Percentiles rank a stretch among this genome's conserved stretches.
phyloP scores from a whole-genome alignment of 2,797 vertebrate species.

The Intellagama lesueurii region DNA sequence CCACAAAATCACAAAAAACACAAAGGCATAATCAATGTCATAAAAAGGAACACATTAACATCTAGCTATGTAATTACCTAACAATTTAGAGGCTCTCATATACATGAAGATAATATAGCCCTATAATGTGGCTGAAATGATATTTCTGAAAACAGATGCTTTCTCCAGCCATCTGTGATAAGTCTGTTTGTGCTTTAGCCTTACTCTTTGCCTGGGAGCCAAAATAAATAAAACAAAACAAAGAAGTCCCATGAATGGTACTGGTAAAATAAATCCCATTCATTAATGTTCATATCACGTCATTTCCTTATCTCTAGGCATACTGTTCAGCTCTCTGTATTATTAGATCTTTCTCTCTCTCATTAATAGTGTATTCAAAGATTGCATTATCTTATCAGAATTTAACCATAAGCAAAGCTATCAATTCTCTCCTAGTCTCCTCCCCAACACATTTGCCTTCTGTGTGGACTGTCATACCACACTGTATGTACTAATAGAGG shows the following conservation, averaged over 20 bases:
- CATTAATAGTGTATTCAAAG: background rate
- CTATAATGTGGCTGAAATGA: conserved; percentile 45
- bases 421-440: background rate
- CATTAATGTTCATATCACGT: conserved; percentile 55
- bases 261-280: conserved; percentile 40
- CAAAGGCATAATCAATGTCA: conserved; percentile 62
- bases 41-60: conserved; percentile 67
- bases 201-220: conserved; percentile 54
- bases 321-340: conserved; percentile 11
- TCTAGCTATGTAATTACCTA: conserved; percentile 65
- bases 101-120: conserved; percentile 56
- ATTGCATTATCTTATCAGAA: background rate
- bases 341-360: conserved; percentile 30
- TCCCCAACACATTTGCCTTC: background rate
- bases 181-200: conserved; percentile 43
- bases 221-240: conserved; percentile 66
- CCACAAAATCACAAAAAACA: conserved; percentile 63
- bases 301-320: conserved; percentile 20
- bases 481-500: background rate
- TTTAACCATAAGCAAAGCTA: background rate
- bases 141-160: conserved; percentile 70
- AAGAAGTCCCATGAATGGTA: conserved; percentile 43
- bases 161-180: conserved; percentile 51
- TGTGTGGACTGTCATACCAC: background rate
- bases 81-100: conserved; percentile 50